These are phyloP conservation scores for Uropetala carovei DNA, from an alignment of 2,888 invertebrate species.

Conservation along the genomic window DNA sequence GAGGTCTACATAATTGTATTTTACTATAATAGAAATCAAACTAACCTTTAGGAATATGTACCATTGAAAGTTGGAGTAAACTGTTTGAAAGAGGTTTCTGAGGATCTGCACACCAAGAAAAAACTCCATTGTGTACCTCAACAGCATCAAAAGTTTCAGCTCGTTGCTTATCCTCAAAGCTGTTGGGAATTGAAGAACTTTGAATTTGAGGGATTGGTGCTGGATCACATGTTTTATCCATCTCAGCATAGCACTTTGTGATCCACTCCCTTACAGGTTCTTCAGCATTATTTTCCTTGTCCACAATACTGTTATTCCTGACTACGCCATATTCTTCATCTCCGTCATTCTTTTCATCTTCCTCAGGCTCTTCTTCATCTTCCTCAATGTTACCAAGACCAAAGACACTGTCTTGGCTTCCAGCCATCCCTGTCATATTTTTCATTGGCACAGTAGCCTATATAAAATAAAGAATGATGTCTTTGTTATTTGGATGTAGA, in stretches of 20 bases:
- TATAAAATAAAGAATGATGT: background rate
- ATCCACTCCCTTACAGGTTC: conserved; percentile 54
- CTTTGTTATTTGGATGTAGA: no score
- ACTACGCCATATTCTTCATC: conserved; percentile 27
- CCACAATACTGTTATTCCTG: background rate
- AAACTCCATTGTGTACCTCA: conserved; percentile 35
- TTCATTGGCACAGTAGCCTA: background rate
- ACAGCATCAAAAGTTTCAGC: conserved; percentile 51
- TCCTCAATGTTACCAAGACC: conserved; percentile 72
- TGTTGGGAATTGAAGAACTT: background rate
- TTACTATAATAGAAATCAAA: background rate
- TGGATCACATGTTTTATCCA: background rate
- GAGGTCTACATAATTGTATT: no score
- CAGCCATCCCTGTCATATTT: conserved; percentile 1
- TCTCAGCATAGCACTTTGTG: conserved; percentile 11
- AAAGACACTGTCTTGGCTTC: conserved; percentile 66
- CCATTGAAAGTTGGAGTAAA: conserved; percentile 31
- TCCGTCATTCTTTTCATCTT: conserved; percentile 26
- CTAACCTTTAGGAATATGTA: conserved; percentile 55
- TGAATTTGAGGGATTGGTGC: background rate
- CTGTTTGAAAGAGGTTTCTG: background rate
- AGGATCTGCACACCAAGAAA: conserved; percentile 49
- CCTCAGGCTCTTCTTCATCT: conserved; percentile 71
- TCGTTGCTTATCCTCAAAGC: conserved; percentile 19
- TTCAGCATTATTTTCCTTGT: conserved; percentile 15